Base-by-base conservation (phyloP, 2,888 invertebrate genomes). In the Drosophila lacicola region DNA sequence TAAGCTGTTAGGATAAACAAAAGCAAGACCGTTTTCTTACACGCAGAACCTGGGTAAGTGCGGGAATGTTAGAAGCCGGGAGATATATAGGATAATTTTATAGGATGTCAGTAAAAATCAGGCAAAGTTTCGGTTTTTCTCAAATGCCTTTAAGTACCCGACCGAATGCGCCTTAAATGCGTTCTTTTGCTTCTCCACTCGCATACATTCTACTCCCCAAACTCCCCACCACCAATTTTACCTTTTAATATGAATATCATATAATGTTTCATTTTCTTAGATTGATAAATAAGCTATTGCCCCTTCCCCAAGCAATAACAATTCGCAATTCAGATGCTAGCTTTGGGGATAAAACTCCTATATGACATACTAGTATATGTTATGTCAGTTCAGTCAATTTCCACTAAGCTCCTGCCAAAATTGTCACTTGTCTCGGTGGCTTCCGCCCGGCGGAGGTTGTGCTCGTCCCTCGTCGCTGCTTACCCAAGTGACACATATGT, bases 401-500 rank as follows among this genome's bases (percentile, higher is more conserved):
- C 9, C 36, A 37, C 45, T 74, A 68, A 74, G 50, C 50, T 37
- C 46, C 46, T 25, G 44, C 46, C 69, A 39, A 77, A 77, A 78
- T 76, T 74, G 69, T 76, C 65, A 57, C 71, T 70, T 69, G 68
- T 66, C 61, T 63, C 75, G 64, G 71, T 63, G 66, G 57, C 65
- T 73, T 70, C 72, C 67, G 79, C 55, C 29, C 57, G 50, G 37
- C 4, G 33, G 5, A n/a, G 17, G 21, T 25, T 39, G 11, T n/a
- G 17, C n/a, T 37, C 36, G 10, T 53, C 53, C 45, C 9, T 36
- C 36, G 39, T 19, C 44, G 39, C 51, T 56, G 66, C 75, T 67
- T 72, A 79, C 77, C 74, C 70, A 63, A 75, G 65, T 81, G 82
- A 78, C 76, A 80, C 65, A 74, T 67, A 78, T 78, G 79, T 86